Percentiles rank a stretch among this genome's conserved stretches.
phyloP scores from a whole-genome alignment of 2,888 invertebrate species.

The Marasmarcha lunaedactyla region DNA sequence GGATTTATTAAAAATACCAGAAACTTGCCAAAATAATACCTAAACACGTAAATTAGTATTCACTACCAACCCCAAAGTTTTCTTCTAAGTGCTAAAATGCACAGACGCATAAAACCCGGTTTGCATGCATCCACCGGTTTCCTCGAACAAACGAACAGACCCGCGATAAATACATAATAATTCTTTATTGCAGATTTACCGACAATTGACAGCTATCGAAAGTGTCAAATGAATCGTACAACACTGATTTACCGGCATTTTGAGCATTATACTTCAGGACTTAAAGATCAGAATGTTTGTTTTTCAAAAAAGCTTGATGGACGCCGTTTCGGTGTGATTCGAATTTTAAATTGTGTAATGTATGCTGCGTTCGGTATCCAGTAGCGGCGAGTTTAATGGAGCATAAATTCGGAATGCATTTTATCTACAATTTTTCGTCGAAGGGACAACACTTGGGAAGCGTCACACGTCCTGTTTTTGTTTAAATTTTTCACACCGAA shows the following conservation, averaged over 20 bases:
- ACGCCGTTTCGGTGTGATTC: slow-evolving; percentile 40
- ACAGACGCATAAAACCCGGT: slow-evolving; percentile 3
- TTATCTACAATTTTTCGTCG: slow-evolving; percentile 47
- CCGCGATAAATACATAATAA: slow-evolving; percentile 33
- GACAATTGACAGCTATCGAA: slow-evolving; percentile 40
- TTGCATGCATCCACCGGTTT: not conserved
- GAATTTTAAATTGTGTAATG: slow-evolving; percentile 52
- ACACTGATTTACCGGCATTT: slow-evolving; percentile 13
- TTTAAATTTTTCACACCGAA: slow-evolving; percentile 32
- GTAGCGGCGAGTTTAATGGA: slow-evolving; percentile 61
- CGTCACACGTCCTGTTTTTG: slow-evolving; percentile 38
- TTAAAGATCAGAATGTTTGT: slow-evolving; percentile 16
- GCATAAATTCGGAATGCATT: slow-evolving; percentile 49
- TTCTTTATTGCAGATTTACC: slow-evolving; percentile 30
- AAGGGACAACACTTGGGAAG: slow-evolving; percentile 34
- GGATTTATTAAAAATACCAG: too few relatives aligned
- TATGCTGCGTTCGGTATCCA: slow-evolving; percentile 31
- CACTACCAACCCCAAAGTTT: slow-evolving; percentile 36
- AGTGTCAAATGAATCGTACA: slow-evolving; percentile 37
- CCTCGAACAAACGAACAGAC: slow-evolving; percentile 2
- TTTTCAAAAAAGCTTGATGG: slow-evolving; percentile 21
- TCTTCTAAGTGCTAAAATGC: slow-evolving; percentile 30
- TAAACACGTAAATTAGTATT: slow-evolving; percentile 19
- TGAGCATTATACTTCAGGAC: not conserved
- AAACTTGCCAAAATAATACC: not conserved